Evolutionary conservation across 2,888 invertebrate genomes (phyloP).

Genomic region (Harpagoxenus sublaevis): DNA sequence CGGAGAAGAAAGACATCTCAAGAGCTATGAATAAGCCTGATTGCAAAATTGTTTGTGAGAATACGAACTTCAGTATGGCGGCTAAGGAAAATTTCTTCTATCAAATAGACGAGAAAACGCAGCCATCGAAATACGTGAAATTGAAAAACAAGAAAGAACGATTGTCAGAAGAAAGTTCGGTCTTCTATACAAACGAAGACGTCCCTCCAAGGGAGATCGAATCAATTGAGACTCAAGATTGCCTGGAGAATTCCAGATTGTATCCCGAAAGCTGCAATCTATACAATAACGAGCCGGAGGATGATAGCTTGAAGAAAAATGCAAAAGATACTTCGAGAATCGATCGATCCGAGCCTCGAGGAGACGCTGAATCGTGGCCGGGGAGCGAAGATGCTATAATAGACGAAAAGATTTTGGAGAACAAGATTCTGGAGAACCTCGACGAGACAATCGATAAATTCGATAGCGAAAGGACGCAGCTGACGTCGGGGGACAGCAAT

Average conservation of each 20-base stretch:
- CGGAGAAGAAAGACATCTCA: conserved; percentile 15
- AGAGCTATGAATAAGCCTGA: conserved; percentile 31
- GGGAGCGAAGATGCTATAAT: background rate
- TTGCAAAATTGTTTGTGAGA: conserved; percentile 60
- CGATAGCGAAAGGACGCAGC: conserved; percentile 75
- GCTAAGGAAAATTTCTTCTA: conserved; percentile 74
- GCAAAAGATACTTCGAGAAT: conserved; percentile 33
- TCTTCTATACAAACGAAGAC: conserved; percentile 55
- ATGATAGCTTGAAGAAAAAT: background rate
- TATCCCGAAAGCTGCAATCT: conserved; percentile 70
- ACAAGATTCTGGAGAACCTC: conserved; percentile 80
- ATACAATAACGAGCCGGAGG: conserved; percentile 44
- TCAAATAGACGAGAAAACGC: conserved; percentile 37
- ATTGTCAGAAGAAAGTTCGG: conserved; percentile 56
- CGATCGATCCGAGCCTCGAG: conserved; percentile 14
- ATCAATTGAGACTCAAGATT: conserved; percentile 51
- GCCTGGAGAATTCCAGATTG: conserved; percentile 72
- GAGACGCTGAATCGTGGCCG: background rate
- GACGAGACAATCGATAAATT: conserved; percentile 83
- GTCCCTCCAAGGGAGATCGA: conserved; percentile 28
- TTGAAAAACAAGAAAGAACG: conserved; percentile 48
- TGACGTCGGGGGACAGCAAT: conserved; percentile 46
- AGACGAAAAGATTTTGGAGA: conserved; percentile 68
- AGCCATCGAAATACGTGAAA: conserved; percentile 41
- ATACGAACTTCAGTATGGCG: conserved; percentile 80